Evolutionary conservation across 2,113 vertebrate species (phyloP), one percentile per base, ranked within the genome.

Genomic region (Clarias batrachus): DNA sequence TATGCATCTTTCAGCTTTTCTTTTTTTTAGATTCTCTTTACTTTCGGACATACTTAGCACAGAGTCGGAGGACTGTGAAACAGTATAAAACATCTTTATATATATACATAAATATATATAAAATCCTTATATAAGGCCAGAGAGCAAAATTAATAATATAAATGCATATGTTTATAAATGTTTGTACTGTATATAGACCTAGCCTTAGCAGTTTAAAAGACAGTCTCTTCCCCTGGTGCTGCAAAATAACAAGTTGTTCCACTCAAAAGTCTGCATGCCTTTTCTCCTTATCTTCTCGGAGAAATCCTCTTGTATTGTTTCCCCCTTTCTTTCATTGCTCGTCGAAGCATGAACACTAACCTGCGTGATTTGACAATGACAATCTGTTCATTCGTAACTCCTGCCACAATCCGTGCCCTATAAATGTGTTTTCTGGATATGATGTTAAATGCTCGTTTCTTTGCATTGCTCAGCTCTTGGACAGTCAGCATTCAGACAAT

Each of bases 241-340:
- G 85, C 90, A 91, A 89, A 89, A 79, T 93, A 84, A 90, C 63
- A 93, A 85, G 91, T 85, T 85, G 89, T 71, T 56, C 57, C 87
- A 91, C 88, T 92, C 70, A 77, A 91, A 91, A 87, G 82, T 88
- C 85, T 96, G 95, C 96, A 96, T 96, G 95, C 87, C 6, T 80
- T 85, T 65, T 86, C 82, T 89, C 65, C 90, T 82, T 82, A 62
- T 82, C 85, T 91, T 89, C 65, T 90, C 74, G 81, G 80, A 89
- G 76, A 91, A 88, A 88, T 59, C 71, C 56, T 73, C 8, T 87
- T 86, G 77, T 81, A 77, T 83, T 59, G 68, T 73, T 76, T 81
- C 14, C 21, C 41, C 37, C 8, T 66, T 78, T 77, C 48, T 68
- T 88, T 80, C 87, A 91, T 91, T 90, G 82, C 91, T 91, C 87